Percentiles rank a stretch among this genome's conserved stretches.
These are phyloP conservation scores for Epizoanthus illoricatus DNA, from an alignment of 92 coral and sea anemone genomes.

Conservation along the genomic window DNA sequence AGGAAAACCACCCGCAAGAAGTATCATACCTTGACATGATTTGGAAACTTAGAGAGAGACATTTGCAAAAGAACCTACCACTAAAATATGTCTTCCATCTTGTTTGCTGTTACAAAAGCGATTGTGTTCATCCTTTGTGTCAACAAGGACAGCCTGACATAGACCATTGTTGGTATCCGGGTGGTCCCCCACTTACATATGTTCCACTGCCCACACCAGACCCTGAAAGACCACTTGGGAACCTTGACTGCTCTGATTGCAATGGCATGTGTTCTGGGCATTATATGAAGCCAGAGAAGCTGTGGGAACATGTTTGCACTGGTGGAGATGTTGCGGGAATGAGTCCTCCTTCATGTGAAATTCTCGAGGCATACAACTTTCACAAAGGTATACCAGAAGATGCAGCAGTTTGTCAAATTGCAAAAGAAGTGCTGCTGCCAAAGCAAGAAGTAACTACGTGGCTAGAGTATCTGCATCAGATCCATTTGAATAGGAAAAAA, in stretches of 20 bases:
- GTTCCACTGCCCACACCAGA: constrained; percentile 48
- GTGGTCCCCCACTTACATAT: constrained; percentile 51
- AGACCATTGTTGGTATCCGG: constrained; percentile 41
- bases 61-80: constrained; percentile 49
- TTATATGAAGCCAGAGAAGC: constrained; percentile 50
- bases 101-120: constrained; percentile 49
- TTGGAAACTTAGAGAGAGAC: constrained; percentile 65
- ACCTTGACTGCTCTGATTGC: constrained; percentile 45
- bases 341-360: constrained; percentile 56
- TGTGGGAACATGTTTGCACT: constrained; percentile 50
- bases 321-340: constrained; percentile 51
- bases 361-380: constrained; percentile 45
- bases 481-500: constrained; percentile 49
- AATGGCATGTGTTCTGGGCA: constrained; percentile 47
- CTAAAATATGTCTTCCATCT: constrained; percentile 56
- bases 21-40: constrained; percentile 60
- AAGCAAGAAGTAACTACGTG: constrained; percentile 50
- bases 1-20: constrained; percentile 46
- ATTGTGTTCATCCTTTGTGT: constrained; percentile 58
- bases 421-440: constrained; percentile 50
- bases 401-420: constrained; percentile 37
- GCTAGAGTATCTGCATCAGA: constrained; percentile 52
- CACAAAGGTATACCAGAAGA: constrained; percentile 36
- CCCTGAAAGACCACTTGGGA: constrained; percentile 47
- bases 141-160: constrained; percentile 34